Evolutionary conservation across 2,113 vertebrate genomes (phyloP).

Genomic region (Ursus arctos): DNA sequence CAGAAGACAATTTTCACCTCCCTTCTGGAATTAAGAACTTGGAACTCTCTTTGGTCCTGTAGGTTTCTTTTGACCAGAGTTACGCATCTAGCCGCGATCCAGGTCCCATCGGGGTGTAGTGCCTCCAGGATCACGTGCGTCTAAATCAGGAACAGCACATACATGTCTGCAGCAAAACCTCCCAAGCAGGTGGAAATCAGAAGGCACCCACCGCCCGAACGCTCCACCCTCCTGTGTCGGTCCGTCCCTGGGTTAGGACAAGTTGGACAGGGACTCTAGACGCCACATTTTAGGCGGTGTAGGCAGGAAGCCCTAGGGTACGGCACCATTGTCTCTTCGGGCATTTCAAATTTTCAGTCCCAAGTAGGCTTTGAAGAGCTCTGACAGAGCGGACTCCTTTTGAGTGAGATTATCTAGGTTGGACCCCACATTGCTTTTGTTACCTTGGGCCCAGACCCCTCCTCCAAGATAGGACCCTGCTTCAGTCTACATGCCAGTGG

Average conservation of each 20-base stretch:
- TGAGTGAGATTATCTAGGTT: not conserved
- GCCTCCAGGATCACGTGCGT: not conserved
- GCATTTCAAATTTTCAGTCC: slow-evolving; percentile 23
- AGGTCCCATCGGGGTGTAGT: not conserved
- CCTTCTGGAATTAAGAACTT: slow-evolving; percentile 23
- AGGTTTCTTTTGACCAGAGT: not conserved
- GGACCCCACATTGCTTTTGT: not conserved
- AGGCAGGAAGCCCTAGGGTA: not conserved
- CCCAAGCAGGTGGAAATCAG: not conserved
- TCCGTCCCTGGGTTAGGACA: not conserved
- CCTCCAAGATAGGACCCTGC: not conserved
- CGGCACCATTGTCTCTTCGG: not conserved
- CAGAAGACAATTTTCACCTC: slow-evolving; percentile 13
- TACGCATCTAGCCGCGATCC: not conserved
- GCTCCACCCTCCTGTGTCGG: too few relatives aligned
- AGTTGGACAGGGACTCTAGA: not conserved
- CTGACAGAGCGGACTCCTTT: not conserved
- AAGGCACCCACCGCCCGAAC: not conserved
- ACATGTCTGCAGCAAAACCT: not conserved
- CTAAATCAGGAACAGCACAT: not conserved
- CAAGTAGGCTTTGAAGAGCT: not conserved
- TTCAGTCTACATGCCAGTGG: not conserved
- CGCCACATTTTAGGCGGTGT: not conserved
- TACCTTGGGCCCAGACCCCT: not conserved
- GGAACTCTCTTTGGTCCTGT: not conserved